Evolutionary conservation across 2,113 vertebrate species (phyloP).

Genomic region (Engraulis encrasicolus): DNA sequence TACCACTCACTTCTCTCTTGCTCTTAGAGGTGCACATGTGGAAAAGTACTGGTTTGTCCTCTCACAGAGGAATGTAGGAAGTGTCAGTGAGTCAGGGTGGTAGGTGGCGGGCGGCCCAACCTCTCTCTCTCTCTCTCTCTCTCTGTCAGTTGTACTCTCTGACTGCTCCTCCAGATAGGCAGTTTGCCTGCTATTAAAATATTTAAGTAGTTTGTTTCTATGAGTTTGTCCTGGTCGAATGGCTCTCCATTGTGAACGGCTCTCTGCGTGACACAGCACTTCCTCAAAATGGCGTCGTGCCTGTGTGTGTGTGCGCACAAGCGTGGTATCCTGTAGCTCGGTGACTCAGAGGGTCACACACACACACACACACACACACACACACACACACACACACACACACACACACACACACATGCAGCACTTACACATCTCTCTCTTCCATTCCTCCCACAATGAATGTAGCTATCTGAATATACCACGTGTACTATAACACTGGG

Average conservation of each 20-base stretch:
- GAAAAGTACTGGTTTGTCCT: slow-evolving; percentile 25
- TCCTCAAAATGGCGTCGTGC: slow-evolving; percentile 47
- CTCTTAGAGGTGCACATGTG: neutral
- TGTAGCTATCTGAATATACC: neutral
- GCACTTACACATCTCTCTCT: neutral
- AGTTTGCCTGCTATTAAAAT: neutral
- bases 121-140: slow-evolving; percentile 6
- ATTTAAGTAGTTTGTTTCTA: neutral
- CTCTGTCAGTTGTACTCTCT: slow-evolving; percentile 5
- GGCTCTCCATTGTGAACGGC: slow-evolving; percentile 21
- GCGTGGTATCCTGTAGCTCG: neutral
- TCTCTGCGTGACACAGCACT: slow-evolving; percentile 52
- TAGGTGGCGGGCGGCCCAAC: slow-evolving; percentile 16
- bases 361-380: neutral
- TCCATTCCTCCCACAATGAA: neutral
- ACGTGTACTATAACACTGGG: neutral
- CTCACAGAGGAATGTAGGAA: slow-evolving; percentile 31
- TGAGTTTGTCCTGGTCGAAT: neutral
- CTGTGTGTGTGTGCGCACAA: neutral
- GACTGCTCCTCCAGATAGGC: neutral
- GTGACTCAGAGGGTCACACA: neutral
- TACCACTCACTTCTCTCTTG: neutral
- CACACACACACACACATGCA: neutral
- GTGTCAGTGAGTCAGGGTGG: slow-evolving; percentile 14
- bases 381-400: neutral